A percentile compares a stretch with the other conserved stretches of the same genome.
These are phyloP conservation scores for Emys orbicularis DNA, from an alignment of 2,797 vertebrate species.

Conservation along the genomic window DNA sequence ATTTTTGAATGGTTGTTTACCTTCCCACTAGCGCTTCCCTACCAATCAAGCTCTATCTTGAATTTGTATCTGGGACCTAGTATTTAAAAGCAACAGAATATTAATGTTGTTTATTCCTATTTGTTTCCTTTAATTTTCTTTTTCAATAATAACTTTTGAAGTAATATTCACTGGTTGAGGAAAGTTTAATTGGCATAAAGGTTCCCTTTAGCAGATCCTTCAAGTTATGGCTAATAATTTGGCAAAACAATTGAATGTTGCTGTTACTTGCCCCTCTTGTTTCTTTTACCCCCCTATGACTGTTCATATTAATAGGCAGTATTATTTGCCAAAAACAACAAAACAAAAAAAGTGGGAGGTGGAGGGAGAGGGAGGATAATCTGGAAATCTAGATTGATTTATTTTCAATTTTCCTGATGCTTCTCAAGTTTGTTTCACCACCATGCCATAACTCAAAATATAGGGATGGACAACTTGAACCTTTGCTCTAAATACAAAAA, in stretches of 20 bases:
- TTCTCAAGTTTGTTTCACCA: neutral
- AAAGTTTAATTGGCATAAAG: neutral
- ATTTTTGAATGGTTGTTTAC: neutral
- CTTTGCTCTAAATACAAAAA: too few species aligned
- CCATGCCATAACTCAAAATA: neutral
- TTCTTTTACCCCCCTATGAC: neutral
- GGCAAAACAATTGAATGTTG: neutral
- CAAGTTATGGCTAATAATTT: neutral
- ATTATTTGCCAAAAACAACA: too few species aligned
- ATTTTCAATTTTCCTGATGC: neutral
- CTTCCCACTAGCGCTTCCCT: neutral
- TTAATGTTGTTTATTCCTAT: rapidly evolving
- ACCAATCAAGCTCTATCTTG: neutral
- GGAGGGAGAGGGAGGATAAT: too few species aligned
- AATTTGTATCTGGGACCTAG: neutral
- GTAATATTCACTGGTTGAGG: neutral
- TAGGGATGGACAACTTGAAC: too few species aligned
- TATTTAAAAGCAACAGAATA: neutral
- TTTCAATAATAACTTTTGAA: neutral
- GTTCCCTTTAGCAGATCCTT: neutral
- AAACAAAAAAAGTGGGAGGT: too few species aligned
- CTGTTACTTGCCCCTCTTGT: neutral
- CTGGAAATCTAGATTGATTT: too few species aligned
- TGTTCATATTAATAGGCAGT: neutral
- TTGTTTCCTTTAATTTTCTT: neutral